Evolutionary conservation across 2,797 vertebrate genomes (phyloP).

Genomic region (Oreortyx pictus): DNA sequence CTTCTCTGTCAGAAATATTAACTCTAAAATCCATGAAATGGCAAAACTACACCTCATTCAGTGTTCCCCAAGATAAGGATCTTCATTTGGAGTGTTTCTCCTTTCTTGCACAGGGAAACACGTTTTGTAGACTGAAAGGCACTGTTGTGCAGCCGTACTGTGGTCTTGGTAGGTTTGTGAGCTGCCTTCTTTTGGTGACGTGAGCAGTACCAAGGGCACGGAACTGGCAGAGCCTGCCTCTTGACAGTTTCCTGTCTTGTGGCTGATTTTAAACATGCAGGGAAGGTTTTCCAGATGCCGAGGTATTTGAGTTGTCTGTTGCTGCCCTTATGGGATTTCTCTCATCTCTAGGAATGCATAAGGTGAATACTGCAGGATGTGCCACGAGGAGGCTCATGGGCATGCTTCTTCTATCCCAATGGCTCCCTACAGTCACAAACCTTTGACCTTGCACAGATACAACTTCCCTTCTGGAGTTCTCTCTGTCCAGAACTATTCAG

Average conservation of each 20-base stretch:
- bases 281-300: neutral
- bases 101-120: neutral
- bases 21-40: neutral
- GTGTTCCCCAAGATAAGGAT: neutral
- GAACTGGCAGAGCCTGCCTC: constrained; percentile 2
- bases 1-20: neutral
- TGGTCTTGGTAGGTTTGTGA: neutral
- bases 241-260: neutral
- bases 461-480: neutral
- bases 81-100: neutral
- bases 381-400: neutral
- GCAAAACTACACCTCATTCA: neutral
- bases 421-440: neutral
- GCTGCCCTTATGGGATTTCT: neutral
- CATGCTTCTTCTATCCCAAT: neutral
- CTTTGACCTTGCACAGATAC: neutral
- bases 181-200: neutral
- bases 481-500: neutral
- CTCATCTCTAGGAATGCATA: neutral
- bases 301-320: neutral
- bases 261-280: neutral
- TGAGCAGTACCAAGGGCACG: neutral
- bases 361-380: neutral
- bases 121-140: neutral
- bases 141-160: neutral